Percentiles rank a stretch among this genome's conserved stretches.
Conservation (phyloP, 1,140 invertebrate species). For the Chymomyza costata region DNA sequence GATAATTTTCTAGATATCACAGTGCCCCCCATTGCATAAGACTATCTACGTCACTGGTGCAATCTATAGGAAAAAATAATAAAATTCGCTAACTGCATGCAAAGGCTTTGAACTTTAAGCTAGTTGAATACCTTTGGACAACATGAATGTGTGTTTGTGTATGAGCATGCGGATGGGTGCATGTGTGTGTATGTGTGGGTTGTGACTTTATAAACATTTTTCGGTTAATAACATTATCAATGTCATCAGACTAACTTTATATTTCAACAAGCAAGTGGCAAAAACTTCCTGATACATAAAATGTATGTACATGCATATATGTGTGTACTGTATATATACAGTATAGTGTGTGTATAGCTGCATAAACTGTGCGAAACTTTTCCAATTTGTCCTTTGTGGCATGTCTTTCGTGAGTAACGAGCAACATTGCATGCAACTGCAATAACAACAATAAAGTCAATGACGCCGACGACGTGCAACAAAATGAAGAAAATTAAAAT, state of each 20-base stretch:
- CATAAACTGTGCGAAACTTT: constrained; percentile 44
- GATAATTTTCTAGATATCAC: no score
- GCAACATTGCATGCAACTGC: constrained; percentile 10
- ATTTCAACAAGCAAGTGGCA: constrained; percentile 2
- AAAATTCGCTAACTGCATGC: no score
- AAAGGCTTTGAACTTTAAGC: no score
- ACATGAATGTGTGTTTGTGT: no score
- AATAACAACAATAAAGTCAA: constrained; percentile 15
- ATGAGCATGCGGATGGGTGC: background rate
- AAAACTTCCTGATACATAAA: constrained; percentile 10
- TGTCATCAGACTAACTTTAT: constrained; percentile 35
- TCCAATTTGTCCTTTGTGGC: constrained; percentile 53
- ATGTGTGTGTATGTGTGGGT: background rate
- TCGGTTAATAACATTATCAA: constrained; percentile 41
- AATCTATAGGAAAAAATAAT: no score
- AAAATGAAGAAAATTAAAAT: constrained; percentile 51
- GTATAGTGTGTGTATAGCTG: constrained; percentile 3
- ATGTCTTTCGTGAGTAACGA: constrained; percentile 50
- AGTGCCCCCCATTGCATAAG: no score
- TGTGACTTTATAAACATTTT: constrained; percentile 18
- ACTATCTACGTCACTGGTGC: no score
- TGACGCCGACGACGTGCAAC: constrained; percentile 14
- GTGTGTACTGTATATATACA: background rate
- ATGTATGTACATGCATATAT: constrained; percentile 16
- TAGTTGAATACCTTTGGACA: constrained; percentile 4